Conservation (phyloP, 92 coral and sea anemone genomes). For the Zoanthus gigantus region DNA sequence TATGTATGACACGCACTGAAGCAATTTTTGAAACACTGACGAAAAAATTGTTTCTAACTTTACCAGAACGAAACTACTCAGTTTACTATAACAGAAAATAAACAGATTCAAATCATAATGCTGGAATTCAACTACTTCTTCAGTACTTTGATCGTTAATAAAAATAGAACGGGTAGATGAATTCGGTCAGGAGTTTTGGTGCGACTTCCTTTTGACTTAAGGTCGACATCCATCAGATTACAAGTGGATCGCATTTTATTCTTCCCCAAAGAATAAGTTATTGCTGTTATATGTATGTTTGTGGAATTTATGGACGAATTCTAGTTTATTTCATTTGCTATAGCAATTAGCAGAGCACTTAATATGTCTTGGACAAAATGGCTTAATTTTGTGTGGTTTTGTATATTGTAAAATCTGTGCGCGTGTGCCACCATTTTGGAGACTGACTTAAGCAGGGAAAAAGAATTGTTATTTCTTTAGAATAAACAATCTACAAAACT, state of each 20-base stretch:
- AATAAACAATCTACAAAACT: conserved; percentile 11
- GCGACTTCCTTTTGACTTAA: background rate
- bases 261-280: conserved; percentile 21
- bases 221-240: background rate
- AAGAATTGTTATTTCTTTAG: background rate
- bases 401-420: background rate
- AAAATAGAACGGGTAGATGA: background rate
- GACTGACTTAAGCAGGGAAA: background rate
- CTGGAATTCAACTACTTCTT: background rate
- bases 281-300: conserved; percentile 31
- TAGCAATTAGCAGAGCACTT: conserved; percentile 7
- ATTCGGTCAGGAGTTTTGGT: background rate
- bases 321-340: conserved; percentile 9
- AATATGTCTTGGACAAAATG: conserved; percentile 5
- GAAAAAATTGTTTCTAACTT: background rate
- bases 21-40: background rate
- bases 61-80: background rate
- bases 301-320: background rate
- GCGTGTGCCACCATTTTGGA: background rate
- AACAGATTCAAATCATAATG: background rate
- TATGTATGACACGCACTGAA: background rate
- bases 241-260: background rate
- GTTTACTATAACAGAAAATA: background rate
- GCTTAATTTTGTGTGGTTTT: conserved; percentile 36
- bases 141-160: background rate